Conservation (phyloP, 2,888 invertebrate species). For the Noctua janthina region DNA sequence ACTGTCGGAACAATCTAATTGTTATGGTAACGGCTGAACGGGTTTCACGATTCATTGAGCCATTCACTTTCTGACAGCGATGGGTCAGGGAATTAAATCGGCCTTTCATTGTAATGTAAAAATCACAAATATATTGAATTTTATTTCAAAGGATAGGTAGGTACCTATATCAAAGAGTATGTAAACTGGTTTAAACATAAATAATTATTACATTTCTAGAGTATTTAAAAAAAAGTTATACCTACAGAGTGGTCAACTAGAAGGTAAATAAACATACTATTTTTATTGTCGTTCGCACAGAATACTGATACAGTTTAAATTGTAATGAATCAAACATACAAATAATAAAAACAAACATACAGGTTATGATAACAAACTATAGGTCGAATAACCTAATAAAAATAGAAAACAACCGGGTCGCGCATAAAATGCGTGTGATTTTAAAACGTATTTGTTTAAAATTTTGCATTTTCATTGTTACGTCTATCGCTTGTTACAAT, state of each 20-base stretch:
- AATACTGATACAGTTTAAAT: background rate
- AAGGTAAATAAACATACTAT: background rate
- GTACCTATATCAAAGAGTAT: background rate
- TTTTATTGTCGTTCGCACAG: background rate
- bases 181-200: background rate
- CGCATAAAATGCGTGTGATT: slow-evolving; percentile 9
- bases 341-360: background rate
- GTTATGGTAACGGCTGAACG: slow-evolving; percentile 68
- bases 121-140: slow-evolving; percentile 34
- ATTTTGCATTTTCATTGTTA: slow-evolving; percentile 5
- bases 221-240: background rate
- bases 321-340: background rate
- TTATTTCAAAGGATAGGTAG: background rate
- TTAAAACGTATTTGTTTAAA: slow-evolving; percentile 18
- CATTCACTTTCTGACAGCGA: slow-evolving; percentile 58
- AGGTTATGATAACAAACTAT: background rate
- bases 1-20: slow-evolving; percentile 68
- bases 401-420: background rate
- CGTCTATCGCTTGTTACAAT: slow-evolving; percentile 6
- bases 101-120: slow-evolving; percentile 33
- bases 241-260: background rate
- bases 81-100: slow-evolving; percentile 61
- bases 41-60: slow-evolving; percentile 68
- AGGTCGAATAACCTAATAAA: background rate
- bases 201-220: background rate